These are phyloP conservation scores for Cacatua alba DNA, from an alignment of 2,113 vertebrate genomes.

Conservation along the genomic window DNA sequence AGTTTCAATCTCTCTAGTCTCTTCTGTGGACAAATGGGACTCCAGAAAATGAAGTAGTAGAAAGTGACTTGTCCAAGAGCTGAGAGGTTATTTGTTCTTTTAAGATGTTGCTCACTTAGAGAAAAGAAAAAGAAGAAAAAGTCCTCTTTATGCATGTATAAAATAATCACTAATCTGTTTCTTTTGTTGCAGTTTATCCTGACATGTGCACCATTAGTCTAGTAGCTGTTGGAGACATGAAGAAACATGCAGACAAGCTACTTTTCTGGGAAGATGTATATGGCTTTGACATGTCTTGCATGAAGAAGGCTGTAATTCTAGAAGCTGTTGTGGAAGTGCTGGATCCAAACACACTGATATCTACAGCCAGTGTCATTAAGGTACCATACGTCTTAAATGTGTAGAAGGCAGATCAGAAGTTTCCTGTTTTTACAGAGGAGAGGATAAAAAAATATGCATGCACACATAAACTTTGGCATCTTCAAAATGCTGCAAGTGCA, in stretches of 20 bases:
- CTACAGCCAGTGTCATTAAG: conserved; percentile 85
- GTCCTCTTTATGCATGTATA: neutral
- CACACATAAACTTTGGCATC: neutral
- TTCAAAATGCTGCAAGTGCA: neutral
- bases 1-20: neutral
- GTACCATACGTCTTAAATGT: conserved; percentile 57
- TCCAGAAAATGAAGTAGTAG: neutral
- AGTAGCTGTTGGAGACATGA: conserved; percentile 84
- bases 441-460: neutral
- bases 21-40: neutral
- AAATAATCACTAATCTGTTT: neutral
- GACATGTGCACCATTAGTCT: conserved; percentile 90
- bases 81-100: neutral
- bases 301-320: conserved; percentile 90
- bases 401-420: neutral
- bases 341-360: conserved; percentile 83
- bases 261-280: conserved; percentile 96
- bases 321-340: conserved; percentile 89
- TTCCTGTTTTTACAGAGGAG: neutral
- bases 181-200: conserved; percentile 86
- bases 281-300: conserved; percentile 94
- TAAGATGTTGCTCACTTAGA: neutral
- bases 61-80: neutral
- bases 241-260: conserved; percentile 81
- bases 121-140: neutral